Base-by-base conservation (phyloP, 2,888 invertebrate species). In the Druceiella hillmani region DNA sequence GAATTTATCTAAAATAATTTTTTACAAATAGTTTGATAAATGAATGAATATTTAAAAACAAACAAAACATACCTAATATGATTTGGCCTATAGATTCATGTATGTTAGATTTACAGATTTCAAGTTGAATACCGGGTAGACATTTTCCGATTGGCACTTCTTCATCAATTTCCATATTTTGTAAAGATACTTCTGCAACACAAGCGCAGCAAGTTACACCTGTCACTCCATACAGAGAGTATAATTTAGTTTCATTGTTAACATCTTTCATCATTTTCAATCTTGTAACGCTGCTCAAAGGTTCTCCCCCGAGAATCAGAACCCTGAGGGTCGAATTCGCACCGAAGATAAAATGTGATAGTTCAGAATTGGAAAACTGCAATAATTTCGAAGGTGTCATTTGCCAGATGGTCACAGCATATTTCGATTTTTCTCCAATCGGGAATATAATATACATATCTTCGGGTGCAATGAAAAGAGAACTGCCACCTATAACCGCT, bases 151-250 rank as follows among this genome's bases (percentile, higher is more conserved):
- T 58, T 3, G 76, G 72, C 17, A 78, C 60, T 40, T 70, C 66
- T 41, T 56, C 52, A 35, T 61, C 57, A 33, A 52, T 53, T 10
- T 67, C 50, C 52, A 57, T 39, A 43, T 43, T 57, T 38, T 47
- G 49, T 3, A 73, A 49, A 41, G 68, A 59, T 3, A 83, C 59
- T 60, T 81, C 75, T 25, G 77, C 67, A 25, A 79, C 69, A 42
- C 83, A 79, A 2, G 90, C 84, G 94, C 94, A 95, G 59, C 91
- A 91, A 0, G 94, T 94, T 46, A 95, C 77, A 67, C 95, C 95
- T 1, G 94, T 94, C 10, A 92, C 83, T 22, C 95, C 95, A 67
- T 95, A 95, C 40, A 94, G 67, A 59, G 91, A 91, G 55, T 79
- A 91, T 47, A 94, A 65, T 54, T 58, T 61, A 1, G 75, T 75